Evolutionary conservation across 2,113 vertebrate species (phyloP), one percentile per base, ranked within the genome.

Genomic region (Pandion haliaetus): DNA sequence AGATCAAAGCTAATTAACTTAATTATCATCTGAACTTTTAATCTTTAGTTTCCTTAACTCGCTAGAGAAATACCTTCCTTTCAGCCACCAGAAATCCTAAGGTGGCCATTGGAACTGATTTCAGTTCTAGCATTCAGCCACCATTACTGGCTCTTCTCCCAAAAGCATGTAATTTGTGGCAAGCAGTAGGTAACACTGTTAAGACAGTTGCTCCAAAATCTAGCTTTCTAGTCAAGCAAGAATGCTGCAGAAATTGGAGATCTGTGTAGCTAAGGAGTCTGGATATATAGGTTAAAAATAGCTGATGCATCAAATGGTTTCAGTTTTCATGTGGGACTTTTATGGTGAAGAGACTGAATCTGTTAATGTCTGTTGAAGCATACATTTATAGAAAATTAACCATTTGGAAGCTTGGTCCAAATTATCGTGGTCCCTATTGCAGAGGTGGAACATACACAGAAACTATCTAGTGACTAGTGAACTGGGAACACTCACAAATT

Each of bases 261-360:
- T 78, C 76, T 92, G 19, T 78, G 69, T 92, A 90, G 67, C 62
- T 90, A 78, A 94, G 67, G 76, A 95, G 95, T 95, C 91, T 95
- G 90, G 57, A 94, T 40, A 10, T 34, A 50, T 17, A 82, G 10
- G 79, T 95, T 97, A 97, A 97, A 98, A 98, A 96, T 74, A 97
- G 76, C 72, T 54, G 36, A 82, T 85, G 52, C 78, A 93, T 96
- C 84, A 95, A 95, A 84, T 5, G 25, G 82, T 71, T 71, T 90
- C 96, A 96, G 16, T 94, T 95, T 97, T 94, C 94, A 71, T 16
- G 11, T 90, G 74, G 34, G 94, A 93, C 87, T 95, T 96, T 69
- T 79, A 79, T 36, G 19, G 88, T 87, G 74, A 94, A 77, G 73
- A 89, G 65, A 49, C 52, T 93, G 71, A 92, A 95, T 88, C 83